Evolutionary conservation across 2,113 vertebrate genomes (phyloP).

Genomic region (Verasper variegatus): DNA sequence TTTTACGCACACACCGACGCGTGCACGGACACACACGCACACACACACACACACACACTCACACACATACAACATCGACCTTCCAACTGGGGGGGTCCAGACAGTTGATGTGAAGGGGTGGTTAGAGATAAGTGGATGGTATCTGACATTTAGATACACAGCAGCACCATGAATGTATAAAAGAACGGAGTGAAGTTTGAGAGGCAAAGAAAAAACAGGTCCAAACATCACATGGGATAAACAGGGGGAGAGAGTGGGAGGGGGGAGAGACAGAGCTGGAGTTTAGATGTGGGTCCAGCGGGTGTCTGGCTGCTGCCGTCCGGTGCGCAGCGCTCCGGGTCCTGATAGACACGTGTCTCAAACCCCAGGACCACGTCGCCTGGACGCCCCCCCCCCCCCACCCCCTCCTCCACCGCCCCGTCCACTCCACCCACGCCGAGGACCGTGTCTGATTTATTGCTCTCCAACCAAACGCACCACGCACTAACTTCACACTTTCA

Average conservation of each 20-base stretch:
- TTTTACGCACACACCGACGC: background rate
- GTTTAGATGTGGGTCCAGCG: background rate
- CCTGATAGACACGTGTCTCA: constrained; percentile 86
- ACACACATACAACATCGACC: constrained; percentile 8
- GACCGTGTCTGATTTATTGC: constrained; percentile 85
- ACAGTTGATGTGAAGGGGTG: constrained; percentile 50
- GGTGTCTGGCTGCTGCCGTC: constrained; percentile 52
- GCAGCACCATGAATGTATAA: constrained; percentile 13
- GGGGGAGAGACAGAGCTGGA: background rate
- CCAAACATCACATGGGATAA: constrained; percentile 21
- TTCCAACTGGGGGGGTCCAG: constrained; percentile 49
- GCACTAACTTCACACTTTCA: constrained; percentile 83
- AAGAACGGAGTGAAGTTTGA: constrained; percentile 28
- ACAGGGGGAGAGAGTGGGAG: background rate
- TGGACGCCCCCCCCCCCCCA: background rate
- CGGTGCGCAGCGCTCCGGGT: constrained; percentile 73
- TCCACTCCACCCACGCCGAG: constrained; percentile 42
- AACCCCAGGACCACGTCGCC: constrained; percentile 77
- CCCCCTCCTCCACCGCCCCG: too few relatives aligned
- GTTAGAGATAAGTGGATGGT: constrained; percentile 52
- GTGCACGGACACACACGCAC: background rate
- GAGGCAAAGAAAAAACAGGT: background rate
- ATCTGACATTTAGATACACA: constrained; percentile 46
- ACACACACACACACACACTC: constrained; percentile 9
- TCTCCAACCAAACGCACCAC: constrained; percentile 83